These are phyloP conservation scores for Unio delphinus DNA, from an alignment of 2,888 invertebrate genomes.

Conservation along the genomic window DNA sequence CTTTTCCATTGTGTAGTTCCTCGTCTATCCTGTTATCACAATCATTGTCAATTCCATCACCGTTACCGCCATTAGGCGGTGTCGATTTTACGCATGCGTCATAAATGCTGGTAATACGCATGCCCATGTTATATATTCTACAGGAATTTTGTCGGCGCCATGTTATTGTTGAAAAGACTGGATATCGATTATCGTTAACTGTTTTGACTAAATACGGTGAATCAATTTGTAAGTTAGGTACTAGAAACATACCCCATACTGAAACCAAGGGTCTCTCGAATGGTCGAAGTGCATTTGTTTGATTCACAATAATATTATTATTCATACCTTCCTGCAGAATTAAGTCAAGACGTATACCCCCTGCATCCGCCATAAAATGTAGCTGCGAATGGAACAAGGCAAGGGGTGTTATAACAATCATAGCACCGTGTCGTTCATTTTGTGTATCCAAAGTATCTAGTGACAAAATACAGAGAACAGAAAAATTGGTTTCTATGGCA, in stretches of 20 bases:
- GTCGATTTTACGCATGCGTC: conserved; percentile 33
- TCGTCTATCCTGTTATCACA: conserved; percentile 50
- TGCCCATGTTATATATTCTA: conserved; percentile 43
- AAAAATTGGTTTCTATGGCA: conserved; percentile 22
- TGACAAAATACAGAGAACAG: conserved; percentile 17
- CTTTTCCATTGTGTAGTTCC: conserved; percentile 30
- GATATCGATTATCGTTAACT: conserved; percentile 16
- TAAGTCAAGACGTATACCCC: conserved; percentile 11
- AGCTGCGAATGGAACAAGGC: conserved; percentile 19
- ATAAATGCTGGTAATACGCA: conserved; percentile 40
- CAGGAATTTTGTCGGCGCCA: conserved; percentile 18
- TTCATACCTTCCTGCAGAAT: conserved; percentile 10
- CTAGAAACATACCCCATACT: conserved; percentile 26
- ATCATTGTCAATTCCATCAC: conserved; percentile 54
- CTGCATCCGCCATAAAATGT: conserved; percentile 1
- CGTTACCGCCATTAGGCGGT: conserved; percentile 29
- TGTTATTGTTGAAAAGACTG: conserved; percentile 18
- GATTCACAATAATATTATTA: conserved; percentile 19
- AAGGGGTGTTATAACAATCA: conserved; percentile 20
- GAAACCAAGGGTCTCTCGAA: conserved; percentile 25
- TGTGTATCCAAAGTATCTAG: conserved; percentile 13
- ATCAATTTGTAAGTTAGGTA: conserved; percentile 11
- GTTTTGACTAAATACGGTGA: conserved; percentile 15
- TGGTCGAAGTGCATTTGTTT: conserved; percentile 12
- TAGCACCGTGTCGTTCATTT: conserved; percentile 12